These are phyloP conservation scores for Onchidella celtica DNA, from an alignment of 2,888 invertebrate species.

Conservation along the genomic window DNA sequence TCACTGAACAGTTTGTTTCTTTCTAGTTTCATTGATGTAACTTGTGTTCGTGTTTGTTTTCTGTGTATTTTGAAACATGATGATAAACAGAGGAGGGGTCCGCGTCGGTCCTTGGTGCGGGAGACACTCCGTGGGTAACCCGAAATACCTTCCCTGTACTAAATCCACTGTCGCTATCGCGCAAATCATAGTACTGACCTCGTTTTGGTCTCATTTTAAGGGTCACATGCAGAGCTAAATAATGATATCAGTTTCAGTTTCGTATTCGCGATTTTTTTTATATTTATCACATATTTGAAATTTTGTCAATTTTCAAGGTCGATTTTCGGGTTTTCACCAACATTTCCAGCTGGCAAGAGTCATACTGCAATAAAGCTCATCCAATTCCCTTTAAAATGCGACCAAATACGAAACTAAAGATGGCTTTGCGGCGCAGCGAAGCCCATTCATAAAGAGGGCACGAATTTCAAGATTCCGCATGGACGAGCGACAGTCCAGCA, in stretches of 20 bases:
- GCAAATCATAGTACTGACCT: not conserved
- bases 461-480: not conserved
- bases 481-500: not conserved
- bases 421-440: not conserved
- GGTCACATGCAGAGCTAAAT: not conserved
- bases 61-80: not conserved
- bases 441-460: not conserved
- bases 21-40: not conserved
- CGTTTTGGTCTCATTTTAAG: not conserved
- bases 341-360: not conserved
- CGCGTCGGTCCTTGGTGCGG: not conserved
- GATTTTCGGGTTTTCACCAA: not conserved
- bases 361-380: not conserved
- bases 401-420: not conserved
- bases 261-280: not conserved
- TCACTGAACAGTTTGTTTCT: not conserved
- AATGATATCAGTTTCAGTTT: not conserved
- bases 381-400: not conserved
- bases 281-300: not conserved
- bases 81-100: not conserved
- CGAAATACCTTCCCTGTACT: not conserved
- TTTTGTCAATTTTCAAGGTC: not conserved
- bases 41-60: not conserved
- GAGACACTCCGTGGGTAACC: not conserved
- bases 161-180: not conserved